A percentile compares a stretch with the other conserved stretches of the same genome.
phyloP scores from a whole-genome alignment of 2,113 vertebrate genomes.

The Anoura caudifer region DNA sequence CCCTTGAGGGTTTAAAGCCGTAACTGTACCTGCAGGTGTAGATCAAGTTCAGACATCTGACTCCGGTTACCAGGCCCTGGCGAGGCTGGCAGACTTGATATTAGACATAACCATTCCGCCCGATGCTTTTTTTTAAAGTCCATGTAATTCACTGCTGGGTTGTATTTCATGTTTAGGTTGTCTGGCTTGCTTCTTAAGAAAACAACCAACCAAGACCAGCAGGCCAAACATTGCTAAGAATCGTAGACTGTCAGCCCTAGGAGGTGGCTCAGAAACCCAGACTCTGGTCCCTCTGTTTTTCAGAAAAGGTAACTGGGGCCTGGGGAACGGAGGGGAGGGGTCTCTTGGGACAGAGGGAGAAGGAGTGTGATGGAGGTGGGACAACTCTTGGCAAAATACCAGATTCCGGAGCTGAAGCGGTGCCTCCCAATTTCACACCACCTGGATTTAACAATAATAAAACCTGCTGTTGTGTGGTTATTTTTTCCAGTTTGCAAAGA shows the following conservation, averaged over 20 bases:
- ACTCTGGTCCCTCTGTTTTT: neutral
- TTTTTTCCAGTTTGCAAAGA: neutral
- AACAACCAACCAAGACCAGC: neutral
- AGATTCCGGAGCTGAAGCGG: neutral
- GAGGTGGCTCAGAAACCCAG: neutral
- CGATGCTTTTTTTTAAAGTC: neutral
- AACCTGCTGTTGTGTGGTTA: neutral
- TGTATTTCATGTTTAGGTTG: constrained; percentile 18
- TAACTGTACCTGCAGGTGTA: constrained; percentile 46
- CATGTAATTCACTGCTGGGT: neutral
- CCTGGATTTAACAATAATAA: too few species aligned
- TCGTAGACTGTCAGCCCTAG: neutral
- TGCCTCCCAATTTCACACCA: neutral
- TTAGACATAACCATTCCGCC: constrained; percentile 28
- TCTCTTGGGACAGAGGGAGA: neutral
- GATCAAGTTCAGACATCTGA: neutral
- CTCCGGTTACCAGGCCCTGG: neutral
- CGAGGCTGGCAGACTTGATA: neutral
- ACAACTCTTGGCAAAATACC: neutral
- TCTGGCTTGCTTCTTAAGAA: constrained; percentile 45
- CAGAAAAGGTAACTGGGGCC: neutral
- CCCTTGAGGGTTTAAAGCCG: neutral
- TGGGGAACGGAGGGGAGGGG: rapidly evolving
- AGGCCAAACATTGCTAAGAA: neutral
- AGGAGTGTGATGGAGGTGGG: neutral